Base-by-base conservation (phyloP, 2,797 vertebrate species). In the Parotocinclus haroldoi region DNA sequence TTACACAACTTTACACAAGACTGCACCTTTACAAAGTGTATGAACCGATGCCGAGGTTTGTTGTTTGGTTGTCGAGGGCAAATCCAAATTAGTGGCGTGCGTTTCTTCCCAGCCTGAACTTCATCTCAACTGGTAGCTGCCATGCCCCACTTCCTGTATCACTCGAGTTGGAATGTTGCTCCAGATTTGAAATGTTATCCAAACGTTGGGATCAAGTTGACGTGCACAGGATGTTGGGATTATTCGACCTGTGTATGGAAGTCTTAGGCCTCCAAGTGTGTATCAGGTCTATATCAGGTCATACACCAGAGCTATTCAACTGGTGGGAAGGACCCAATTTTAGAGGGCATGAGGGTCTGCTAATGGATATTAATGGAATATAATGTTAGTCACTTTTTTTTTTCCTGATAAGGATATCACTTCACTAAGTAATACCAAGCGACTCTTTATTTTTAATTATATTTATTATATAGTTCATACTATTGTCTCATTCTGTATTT, bases 111-210 rank as follows among this genome's bases (percentile, higher is more conserved):
- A 58, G 19, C 17, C 49, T 42, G 14, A 36, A 10, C 27, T 19
- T 53, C 46, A 63, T 7, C 44, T 57, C n/a, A 65, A 36, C 58
- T 52, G 60, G 49, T 63, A 62, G 68, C 70, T 45, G 75, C 74
- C 68, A 69, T 63, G 45, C 8, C 64, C 49, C n/a, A 74, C 78
- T 79, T 82, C 80, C 79, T 63, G 77, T 65, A 66, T 66, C 40
- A 52, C 27, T 79, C 68, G 73, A 54, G 68, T 82, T 79, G 70
- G 71, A 77, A 60, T 55, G 46, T 72, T 18, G n/a, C 52, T 62
- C 64, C 65, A 73, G 71, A 73, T 53, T 27, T 63, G 61, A 76
- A 76, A 82, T 68, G 69, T 80, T 76, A 79, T 48, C 37, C 27
- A 2, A 27, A 27, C 5, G 27, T 27, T 27, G 27, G 27, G 27